phyloP scores from a whole-genome alignment of 2,113 vertebrate genomes.

The Corythaeola cristata region DNA sequence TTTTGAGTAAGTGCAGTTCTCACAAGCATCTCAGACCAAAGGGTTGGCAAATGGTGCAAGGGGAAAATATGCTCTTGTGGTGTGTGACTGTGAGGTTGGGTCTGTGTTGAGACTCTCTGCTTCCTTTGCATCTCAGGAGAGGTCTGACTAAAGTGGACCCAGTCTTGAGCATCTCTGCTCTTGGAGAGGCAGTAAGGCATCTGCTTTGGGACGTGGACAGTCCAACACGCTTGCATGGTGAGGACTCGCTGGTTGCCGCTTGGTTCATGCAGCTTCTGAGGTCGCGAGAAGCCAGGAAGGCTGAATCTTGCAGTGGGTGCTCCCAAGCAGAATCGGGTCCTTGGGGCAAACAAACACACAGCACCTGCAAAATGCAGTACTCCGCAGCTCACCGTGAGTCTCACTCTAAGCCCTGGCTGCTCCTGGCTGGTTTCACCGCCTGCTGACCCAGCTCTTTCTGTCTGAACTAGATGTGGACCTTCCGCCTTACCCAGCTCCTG shows the following conservation, averaged over 20 bases:
- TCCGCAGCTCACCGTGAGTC: not conserved
- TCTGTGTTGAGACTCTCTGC: not conserved
- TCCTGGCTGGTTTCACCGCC: not conserved
- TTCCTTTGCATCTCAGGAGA: not conserved
- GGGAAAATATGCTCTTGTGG: not conserved
- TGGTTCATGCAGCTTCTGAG: not conserved
- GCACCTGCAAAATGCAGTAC: not conserved
- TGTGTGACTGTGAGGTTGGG: not conserved
- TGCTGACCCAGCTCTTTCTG: not conserved
- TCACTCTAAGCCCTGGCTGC: not conserved
- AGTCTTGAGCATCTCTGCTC: not conserved
- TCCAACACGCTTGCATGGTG: accelerated
- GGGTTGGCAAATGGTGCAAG: not conserved
- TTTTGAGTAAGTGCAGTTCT: not conserved
- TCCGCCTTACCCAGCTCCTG: not conserved
- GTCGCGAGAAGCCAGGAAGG: accelerated
- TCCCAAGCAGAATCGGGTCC: not conserved
- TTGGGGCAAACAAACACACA: not conserved
- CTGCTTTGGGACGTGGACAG: not conserved
- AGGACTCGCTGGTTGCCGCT: not conserved
- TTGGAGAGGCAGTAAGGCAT: not conserved
- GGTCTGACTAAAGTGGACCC: not conserved
- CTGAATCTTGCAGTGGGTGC: not conserved
- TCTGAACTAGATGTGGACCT: not conserved
- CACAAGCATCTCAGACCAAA: not conserved